phyloP scores from a whole-genome alignment of 2,113 vertebrate genomes.

The Seriola quinqueradiata region DNA sequence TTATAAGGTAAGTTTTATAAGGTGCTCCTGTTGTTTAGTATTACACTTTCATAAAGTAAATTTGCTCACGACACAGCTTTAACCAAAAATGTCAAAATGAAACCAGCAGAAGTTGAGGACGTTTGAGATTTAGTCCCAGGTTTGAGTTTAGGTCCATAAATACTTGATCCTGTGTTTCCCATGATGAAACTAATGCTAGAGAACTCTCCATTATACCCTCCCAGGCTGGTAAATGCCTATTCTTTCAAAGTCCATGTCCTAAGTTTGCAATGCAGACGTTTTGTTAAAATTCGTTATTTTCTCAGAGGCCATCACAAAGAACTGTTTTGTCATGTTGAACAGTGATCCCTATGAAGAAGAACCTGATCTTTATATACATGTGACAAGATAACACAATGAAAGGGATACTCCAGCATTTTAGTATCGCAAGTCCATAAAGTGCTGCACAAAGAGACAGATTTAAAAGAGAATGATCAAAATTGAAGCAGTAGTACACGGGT shows the following conservation, averaged over 20 bases:
- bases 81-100: background rate
- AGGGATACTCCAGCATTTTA: too few relatives aligned
- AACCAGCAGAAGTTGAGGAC: background rate
- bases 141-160: background rate
- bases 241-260: background rate
- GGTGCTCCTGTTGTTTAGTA: background rate
- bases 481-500: too few relatives aligned
- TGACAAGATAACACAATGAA: too few relatives aligned
- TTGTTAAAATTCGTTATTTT: too few relatives aligned
- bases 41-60: background rate
- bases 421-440: too few relatives aligned
- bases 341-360: too few relatives aligned
- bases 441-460: background rate
- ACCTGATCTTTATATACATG: too few relatives aligned
- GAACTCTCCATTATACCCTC: background rate
- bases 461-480: too few relatives aligned
- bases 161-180: conserved; percentile 15
- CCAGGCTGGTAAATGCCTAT: background rate
- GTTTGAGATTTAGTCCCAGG: background rate
- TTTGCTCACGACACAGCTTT: background rate
- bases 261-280: background rate
- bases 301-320: too few relatives aligned
- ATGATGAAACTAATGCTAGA: conserved; percentile 1
- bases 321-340: too few relatives aligned
- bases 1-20: background rate